A percentile compares a stretch with the other conserved stretches of the same genome.
phyloP scores from a whole-genome alignment of 2,113 vertebrate genomes.

The Myrmecophaga tridactyla region DNA sequence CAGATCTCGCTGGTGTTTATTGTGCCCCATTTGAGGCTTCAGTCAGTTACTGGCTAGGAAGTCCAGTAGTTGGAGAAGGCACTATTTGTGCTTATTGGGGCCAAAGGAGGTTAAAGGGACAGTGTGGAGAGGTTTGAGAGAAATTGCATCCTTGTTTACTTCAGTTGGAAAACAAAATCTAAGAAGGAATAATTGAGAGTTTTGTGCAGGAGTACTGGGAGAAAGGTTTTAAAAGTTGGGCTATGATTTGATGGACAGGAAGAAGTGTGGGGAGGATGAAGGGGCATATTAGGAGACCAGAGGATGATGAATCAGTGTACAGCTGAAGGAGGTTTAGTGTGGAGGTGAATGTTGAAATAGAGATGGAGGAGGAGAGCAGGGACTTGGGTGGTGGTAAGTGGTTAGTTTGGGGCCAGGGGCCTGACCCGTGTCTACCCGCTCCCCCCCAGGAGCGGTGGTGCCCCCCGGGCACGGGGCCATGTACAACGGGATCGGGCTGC shows the following conservation, averaged over 20 bases:
- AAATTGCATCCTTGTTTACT: not conserved
- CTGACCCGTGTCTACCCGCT: constrained; percentile 78
- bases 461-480: constrained; percentile 83
- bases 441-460: constrained; percentile 78
- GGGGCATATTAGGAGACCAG: not conserved
- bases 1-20: not conserved
- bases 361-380: constrained; percentile 40
- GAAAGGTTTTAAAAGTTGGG: not conserved
- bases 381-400: constrained; percentile 65
- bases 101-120: not conserved
- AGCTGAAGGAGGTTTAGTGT: not conserved
- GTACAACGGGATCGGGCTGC: constrained; percentile 96
- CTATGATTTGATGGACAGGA: not conserved
- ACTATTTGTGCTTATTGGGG: not conserved
- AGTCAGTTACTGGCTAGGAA: not conserved
- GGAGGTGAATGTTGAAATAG: constrained; percentile 28
- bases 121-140: constrained; percentile 38
- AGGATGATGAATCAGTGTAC: not conserved
- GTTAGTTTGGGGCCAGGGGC: constrained; percentile 73
- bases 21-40: constrained; percentile 8
- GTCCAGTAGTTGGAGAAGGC: not conserved
- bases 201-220: not conserved
- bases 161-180: not conserved
- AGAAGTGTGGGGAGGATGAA: not conserved
- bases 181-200: not conserved